phyloP scores from a whole-genome alignment of 2,888 invertebrate species.

The Nomada fabriciana region DNA sequence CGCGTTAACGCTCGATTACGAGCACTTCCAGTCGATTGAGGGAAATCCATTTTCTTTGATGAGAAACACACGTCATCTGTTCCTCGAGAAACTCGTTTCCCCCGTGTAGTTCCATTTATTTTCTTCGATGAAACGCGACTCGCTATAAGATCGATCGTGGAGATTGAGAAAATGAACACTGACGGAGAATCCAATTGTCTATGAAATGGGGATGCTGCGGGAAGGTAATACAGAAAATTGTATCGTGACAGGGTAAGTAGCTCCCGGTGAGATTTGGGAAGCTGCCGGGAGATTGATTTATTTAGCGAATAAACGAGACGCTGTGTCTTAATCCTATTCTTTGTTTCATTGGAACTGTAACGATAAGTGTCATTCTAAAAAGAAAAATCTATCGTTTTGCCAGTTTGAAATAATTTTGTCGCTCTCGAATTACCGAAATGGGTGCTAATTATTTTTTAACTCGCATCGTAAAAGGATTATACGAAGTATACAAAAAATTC shows the following conservation, averaged over 20 bases:
- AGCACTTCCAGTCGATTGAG: conserved; percentile 38
- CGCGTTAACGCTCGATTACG: conserved; percentile 53
- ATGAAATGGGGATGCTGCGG: conserved; percentile 27
- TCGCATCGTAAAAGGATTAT: too few species aligned
- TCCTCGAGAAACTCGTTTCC: conserved; percentile 37
- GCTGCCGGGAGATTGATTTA: conserved; percentile 53
- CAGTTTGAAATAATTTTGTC: neutral
- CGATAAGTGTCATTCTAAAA: neutral
- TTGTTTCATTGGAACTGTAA: too few species aligned
- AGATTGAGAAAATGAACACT: conserved; percentile 7
- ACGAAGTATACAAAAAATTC: neutral
- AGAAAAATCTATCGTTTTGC: neutral
- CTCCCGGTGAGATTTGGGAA: conserved; percentile 30
- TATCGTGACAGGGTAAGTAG: conserved; percentile 34
- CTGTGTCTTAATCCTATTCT: conserved; percentile 4
- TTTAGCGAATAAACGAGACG: conserved; percentile 15
- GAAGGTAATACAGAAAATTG: conserved; percentile 34
- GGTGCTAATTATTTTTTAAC: too few species aligned
- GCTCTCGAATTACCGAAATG: too few species aligned
- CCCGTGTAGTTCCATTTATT: neutral
- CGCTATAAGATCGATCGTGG: neutral
- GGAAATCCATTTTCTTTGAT: conserved; percentile 55
- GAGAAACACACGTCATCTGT: conserved; percentile 38
- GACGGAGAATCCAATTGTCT: conserved; percentile 11
- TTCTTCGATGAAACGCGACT: neutral